phyloP scores from a whole-genome alignment of 2,113 vertebrate genomes.

The Notarius lentiginosus region DNA sequence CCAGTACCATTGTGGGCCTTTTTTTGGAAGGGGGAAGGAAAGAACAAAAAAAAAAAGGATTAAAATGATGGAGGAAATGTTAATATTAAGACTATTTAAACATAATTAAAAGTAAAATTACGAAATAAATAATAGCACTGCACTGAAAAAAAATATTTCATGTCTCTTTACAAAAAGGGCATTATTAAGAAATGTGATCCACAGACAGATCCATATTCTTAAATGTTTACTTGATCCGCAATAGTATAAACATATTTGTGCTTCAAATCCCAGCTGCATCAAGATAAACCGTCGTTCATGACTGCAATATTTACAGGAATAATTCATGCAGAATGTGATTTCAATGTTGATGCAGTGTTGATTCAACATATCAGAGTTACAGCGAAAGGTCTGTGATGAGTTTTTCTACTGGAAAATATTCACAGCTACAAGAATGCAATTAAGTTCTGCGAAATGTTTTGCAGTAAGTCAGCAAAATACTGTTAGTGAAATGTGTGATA shows the following conservation, averaged over 20 bases:
- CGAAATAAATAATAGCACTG: constrained; percentile 7
- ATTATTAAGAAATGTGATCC: constrained; percentile 14
- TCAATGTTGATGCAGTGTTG: constrained; percentile 26
- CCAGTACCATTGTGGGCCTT: constrained; percentile 1
- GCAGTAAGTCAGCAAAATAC: constrained; percentile 1
- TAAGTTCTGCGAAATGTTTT: neutral
- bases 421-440: constrained; percentile 33
- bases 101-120: neutral
- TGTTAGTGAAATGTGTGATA: neutral
- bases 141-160: constrained; percentile 43
- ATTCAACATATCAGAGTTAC: constrained; percentile 22
- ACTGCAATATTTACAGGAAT: constrained; percentile 50
- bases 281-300: constrained; percentile 35
- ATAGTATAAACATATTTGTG: constrained; percentile 40
- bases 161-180: constrained; percentile 45
- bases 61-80: neutral
- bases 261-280: constrained; percentile 29
- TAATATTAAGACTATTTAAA: neutral
- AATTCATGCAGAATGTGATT: constrained; percentile 47
- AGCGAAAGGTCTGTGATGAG: constrained; percentile 20
- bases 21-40: neutral
- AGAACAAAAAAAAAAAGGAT: neutral
- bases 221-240: constrained; percentile 37
- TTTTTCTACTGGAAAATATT: constrained; percentile 28
- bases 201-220: constrained; percentile 25